Evolutionary conservation across 1,140 invertebrate genomes (phyloP).

Genomic region (Pogonus chalceus): DNA sequence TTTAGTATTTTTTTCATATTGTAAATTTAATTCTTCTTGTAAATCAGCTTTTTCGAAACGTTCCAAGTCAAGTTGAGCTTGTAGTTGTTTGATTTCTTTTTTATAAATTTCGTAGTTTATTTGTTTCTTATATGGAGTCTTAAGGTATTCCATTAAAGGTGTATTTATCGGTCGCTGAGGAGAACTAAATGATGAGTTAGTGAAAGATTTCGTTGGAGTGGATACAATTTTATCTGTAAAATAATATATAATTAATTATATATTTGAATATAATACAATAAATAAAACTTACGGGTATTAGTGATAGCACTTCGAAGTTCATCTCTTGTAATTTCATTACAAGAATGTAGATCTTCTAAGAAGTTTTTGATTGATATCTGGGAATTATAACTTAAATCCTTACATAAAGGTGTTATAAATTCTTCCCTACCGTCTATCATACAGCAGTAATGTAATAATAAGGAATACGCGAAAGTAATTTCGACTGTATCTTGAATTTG

Average conservation of each 20-base stretch:
- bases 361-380: slow-evolving; percentile 27
- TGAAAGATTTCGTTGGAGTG: not conserved
- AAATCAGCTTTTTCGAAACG: slow-evolving; percentile 27
- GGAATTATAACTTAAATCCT: slow-evolving; percentile 19
- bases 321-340: slow-evolving; percentile 20
- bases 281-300: not conserved
- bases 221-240: not conserved
- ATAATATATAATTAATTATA: not conserved
- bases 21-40: slow-evolving; percentile 22
- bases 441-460: slow-evolving; percentile 30
- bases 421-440: slow-evolving; percentile 23
- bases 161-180: slow-evolving; percentile 15
- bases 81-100: slow-evolving; percentile 22
- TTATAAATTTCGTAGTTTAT: slow-evolving; percentile 21
- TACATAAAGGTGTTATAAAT: slow-evolving; percentile 26
- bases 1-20: slow-evolving; percentile 23
- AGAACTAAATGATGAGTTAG: not conserved
- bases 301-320: not conserved
- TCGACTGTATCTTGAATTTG: not conserved
- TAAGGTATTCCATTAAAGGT: slow-evolving; percentile 26
- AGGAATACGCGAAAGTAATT: slow-evolving; percentile 23
- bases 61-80: slow-evolving; percentile 23
- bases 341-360: slow-evolving; percentile 19
- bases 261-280: not conserved
- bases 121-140: slow-evolving; percentile 23